Evolutionary conservation across 2,888 invertebrate genomes (phyloP), one percentile per base, ranked within the genome.

Genomic region (Adela reaumurella): DNA sequence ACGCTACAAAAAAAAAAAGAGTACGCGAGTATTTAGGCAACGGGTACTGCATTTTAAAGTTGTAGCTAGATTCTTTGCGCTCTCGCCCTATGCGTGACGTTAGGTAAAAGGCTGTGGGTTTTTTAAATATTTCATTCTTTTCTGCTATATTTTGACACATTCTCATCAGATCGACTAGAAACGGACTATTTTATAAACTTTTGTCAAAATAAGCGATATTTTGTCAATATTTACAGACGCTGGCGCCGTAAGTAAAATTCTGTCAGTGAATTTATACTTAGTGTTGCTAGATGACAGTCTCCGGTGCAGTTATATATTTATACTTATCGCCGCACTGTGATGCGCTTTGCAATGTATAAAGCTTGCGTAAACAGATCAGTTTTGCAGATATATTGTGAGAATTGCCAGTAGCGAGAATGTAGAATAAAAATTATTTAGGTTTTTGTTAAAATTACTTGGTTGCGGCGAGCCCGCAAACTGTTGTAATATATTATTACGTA

Each of bases 41-140:
- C 62, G 65, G 66, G 66, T 64, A 62, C 58, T 56, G 67, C 65
- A 64, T 66, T 67, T 64, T 55, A 56, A 55, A 57, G 50, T 56
- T 28, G 43, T 47, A 28, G 24, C 18, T 43, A 43, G 43, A 19
- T 19, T n/a, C 43, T 20, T 43, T 20, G 24, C 19, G 47, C 20
- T 20, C 35, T 46, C 19, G 20, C 20, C 20, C 44, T 16, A 24
- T 11, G 17, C 47, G 43, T 19, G 42, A 50, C n/a, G 24, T 29
- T 46, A 46, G 49, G 19, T 46, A 50, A 56, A 56, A 57, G 62
- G 61, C 62, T 62, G 64, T 62, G 62, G 61, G 60, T 55, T 50
- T 51, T 53, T 50, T 55, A 57, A 57, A 57, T 52, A 52, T 46
- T 24, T 50, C n/a, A n/a, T n/a, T n/a, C 24, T 24, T 4, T 24